Conservation (phyloP, 1,140 invertebrate species). For the Drosophila bifasciata region DNA sequence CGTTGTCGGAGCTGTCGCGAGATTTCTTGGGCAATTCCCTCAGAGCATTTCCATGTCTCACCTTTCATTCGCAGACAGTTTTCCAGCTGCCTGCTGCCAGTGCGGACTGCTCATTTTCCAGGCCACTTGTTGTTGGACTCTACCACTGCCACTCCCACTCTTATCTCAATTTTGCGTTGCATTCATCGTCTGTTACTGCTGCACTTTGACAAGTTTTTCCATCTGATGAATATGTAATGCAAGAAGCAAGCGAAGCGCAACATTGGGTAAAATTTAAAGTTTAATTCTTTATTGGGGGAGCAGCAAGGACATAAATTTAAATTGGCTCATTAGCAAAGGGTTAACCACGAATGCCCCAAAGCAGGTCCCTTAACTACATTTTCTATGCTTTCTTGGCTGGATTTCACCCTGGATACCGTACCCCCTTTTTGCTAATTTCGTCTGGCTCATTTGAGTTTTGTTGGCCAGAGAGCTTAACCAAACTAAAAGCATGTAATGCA, state of each 20-base stretch:
- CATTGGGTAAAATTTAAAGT: slow-evolving; percentile 29
- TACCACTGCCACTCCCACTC: neutral
- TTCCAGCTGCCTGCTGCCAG: slow-evolving; percentile 4
- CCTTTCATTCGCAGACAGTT: slow-evolving; percentile 69
- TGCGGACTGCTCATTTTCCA: slow-evolving; percentile 67
- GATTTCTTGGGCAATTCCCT: slow-evolving; percentile 55
- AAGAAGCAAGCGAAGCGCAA: neutral
- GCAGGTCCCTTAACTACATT: slow-evolving; percentile 51
- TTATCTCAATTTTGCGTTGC: slow-evolving; percentile 25
- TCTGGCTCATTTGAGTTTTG: slow-evolving; percentile 67
- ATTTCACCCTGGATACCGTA: slow-evolving; percentile 14
- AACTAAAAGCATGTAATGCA: slow-evolving; percentile 77
- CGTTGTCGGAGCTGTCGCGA: slow-evolving; percentile 52
- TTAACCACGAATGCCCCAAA: slow-evolving; percentile 69
- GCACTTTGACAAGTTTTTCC: slow-evolving; percentile 25
- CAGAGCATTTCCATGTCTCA: slow-evolving; percentile 47
- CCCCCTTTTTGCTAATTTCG: slow-evolving; percentile 22
- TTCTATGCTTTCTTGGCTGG: slow-evolving; percentile 31
- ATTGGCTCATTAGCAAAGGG: slow-evolving; percentile 79
- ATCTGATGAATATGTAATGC: slow-evolving; percentile 22
- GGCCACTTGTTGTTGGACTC: slow-evolving; percentile 45
- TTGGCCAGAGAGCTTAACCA: slow-evolving; percentile 75
- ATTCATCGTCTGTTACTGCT: slow-evolving; percentile 16
- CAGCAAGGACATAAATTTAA: slow-evolving; percentile 64
- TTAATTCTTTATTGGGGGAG: slow-evolving; percentile 10